phyloP scores from a whole-genome alignment of 2,797 vertebrate genomes.

The Helarctos malayanus region DNA sequence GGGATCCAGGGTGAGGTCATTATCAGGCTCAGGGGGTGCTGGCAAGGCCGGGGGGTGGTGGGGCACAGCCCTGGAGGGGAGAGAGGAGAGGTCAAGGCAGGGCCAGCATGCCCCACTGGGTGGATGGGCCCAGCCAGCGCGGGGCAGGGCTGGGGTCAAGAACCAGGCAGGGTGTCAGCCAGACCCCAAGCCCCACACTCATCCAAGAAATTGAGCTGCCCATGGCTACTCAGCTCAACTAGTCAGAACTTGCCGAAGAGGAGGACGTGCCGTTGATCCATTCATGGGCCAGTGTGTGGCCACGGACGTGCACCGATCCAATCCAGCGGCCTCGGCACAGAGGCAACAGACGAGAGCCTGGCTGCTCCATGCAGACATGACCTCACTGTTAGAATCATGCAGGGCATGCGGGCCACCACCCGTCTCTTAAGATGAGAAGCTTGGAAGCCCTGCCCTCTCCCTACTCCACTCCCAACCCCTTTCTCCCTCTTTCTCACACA shows the following conservation, averaged over 20 bases:
- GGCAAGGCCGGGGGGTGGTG: not conserved
- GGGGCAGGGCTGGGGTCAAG: not conserved
- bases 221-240: not conserved
- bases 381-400: not conserved
- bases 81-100: not conserved
- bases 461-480: not conserved
- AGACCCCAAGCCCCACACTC: no score
- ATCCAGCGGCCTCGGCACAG: not conserved
- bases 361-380: accelerated
- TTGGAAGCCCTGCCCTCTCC: not conserved
- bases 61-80: not conserved
- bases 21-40: not conserved
- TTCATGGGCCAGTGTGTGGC: not conserved
- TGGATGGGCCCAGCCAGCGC: not conserved
- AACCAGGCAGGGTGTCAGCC: not conserved
- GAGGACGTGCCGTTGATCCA: accelerated
- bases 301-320: accelerated
- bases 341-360: not conserved
- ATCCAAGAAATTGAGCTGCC: no score
- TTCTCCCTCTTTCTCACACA: no score
- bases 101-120: not conserved
- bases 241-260: not conserved
- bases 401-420: accelerated
- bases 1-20: not conserved
- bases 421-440: not conserved